These are phyloP conservation scores for Phthorimaea operculella DNA, from an alignment of 1,140 invertebrate genomes.

Conservation along the genomic window DNA sequence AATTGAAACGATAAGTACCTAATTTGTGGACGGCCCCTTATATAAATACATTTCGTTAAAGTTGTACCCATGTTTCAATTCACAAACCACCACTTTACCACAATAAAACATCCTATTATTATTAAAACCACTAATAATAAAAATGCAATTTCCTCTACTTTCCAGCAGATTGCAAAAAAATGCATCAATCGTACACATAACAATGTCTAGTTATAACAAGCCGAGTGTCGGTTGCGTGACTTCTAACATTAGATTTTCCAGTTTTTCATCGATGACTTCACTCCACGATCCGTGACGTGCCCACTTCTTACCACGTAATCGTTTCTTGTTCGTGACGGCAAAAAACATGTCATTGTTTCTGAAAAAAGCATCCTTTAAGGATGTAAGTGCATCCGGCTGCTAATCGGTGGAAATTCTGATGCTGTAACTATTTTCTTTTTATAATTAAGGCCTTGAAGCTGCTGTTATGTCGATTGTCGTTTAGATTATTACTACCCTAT, in stretches of 20 bases:
- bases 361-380: constrained; percentile 16
- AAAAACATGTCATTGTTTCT: constrained; percentile 24
- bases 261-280: constrained; percentile 32
- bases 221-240: constrained; percentile 27
- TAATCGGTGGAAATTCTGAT: constrained; percentile 18
- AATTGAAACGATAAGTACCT: too few relatives aligned
- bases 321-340: constrained; percentile 14
- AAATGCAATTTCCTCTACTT: too few relatives aligned
- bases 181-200: not conserved
- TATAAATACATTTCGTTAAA: too few relatives aligned
- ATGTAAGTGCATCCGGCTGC: constrained; percentile 23
- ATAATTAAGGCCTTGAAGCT: too few relatives aligned
- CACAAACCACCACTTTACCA: not conserved
- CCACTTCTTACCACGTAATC: not conserved
- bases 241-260: constrained; percentile 26
- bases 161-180: not conserved
- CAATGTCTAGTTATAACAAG: not conserved
- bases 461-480: too few relatives aligned
- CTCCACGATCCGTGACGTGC: constrained; percentile 34
- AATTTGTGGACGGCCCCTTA: too few relatives aligned
- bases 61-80: too few relatives aligned
- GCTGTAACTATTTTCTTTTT: too few relatives aligned
- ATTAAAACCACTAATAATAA: constrained; percentile 5
- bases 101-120: not conserved
- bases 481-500: too few relatives aligned